phyloP scores from a whole-genome alignment of 2,888 invertebrate genomes.

The Apotomis turbidana region DNA sequence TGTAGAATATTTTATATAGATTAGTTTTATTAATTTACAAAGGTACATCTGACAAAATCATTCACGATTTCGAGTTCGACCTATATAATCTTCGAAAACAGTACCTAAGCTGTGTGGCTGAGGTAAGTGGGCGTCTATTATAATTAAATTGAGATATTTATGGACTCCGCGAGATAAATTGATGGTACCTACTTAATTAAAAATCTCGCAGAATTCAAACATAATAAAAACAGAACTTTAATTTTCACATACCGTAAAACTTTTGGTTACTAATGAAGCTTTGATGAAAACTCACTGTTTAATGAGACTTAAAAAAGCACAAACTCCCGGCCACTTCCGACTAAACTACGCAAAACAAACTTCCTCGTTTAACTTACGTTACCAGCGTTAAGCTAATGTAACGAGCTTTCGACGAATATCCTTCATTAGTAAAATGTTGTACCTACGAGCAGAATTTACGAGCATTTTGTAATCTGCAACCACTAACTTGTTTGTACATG shows the following conservation, averaged over 20 bases:
- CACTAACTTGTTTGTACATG: not conserved
- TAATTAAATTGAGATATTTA: too few species aligned
- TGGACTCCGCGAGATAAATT: too few species aligned
- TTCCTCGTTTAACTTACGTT: constrained; percentile 23
- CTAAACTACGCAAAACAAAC: constrained; percentile 32
- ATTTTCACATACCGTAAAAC: not conserved
- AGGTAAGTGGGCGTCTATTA: too few species aligned
- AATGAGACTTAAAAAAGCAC: constrained; percentile 25
- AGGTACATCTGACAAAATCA: too few species aligned
- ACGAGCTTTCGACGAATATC: constrained; percentile 16
- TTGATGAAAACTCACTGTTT: constrained; percentile 22
- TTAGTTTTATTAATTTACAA: too few species aligned
- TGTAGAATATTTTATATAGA: too few species aligned
- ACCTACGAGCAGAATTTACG: not conserved
- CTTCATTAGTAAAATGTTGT: constrained; percentile 31
- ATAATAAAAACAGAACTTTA: not conserved
- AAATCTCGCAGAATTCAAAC: too few species aligned
- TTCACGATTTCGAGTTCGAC: too few species aligned
- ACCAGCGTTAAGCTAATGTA: constrained; percentile 27
- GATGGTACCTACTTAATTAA: not conserved
- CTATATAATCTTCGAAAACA: too few species aligned
- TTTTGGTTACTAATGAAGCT: constrained; percentile 12
- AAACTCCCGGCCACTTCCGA: constrained; percentile 26
- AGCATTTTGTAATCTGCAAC: constrained; percentile 4
- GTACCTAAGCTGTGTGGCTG: too few species aligned